phyloP scores from a whole-genome alignment of 2,888 invertebrate species.

The Lingula anatina region DNA sequence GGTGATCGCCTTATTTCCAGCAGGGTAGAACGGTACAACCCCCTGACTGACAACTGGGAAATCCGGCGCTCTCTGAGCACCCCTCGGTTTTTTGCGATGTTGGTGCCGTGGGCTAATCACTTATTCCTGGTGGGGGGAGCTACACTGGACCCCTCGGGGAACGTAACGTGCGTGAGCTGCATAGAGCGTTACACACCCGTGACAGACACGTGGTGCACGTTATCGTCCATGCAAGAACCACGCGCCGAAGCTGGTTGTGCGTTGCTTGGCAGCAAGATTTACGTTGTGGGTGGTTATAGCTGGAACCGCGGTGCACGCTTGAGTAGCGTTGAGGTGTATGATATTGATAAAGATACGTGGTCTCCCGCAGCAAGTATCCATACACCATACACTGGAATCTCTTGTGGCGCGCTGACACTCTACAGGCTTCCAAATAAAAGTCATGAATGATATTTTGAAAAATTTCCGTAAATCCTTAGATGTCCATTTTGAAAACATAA shows the following conservation, averaged over 20 bases:
- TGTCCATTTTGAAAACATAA: no score
- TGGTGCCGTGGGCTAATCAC: constrained; percentile 14
- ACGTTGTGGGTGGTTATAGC: constrained; percentile 28
- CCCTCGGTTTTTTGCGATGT: constrained; percentile 25
- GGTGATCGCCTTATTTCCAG: constrained; percentile 24
- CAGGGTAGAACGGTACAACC: constrained; percentile 25
- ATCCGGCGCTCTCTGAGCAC: constrained; percentile 16
- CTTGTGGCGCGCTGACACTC: constrained; percentile 13
- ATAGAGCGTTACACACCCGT: constrained; percentile 20
- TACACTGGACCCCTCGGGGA: constrained; percentile 18
- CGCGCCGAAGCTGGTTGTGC: constrained; percentile 26
- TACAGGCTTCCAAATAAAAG: no score
- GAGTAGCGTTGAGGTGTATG: constrained; percentile 19
- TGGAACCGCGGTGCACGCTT: constrained; percentile 22
- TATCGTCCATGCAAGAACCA: constrained; percentile 20
- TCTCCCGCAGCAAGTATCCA: constrained; percentile 7
- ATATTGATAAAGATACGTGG: constrained; percentile 21
- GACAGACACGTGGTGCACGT: constrained; percentile 21
- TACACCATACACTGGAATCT: constrained; percentile 19
- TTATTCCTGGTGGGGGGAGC: constrained; percentile 29
- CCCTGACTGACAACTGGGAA: constrained; percentile 27
- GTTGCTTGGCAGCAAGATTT: constrained; percentile 18
- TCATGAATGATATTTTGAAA: no score
- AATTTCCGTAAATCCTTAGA: no score
- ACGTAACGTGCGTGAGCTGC: constrained; percentile 16